phyloP scores from a whole-genome alignment of 1,140 invertebrate genomes.

The Camponotus vicinus region DNA sequence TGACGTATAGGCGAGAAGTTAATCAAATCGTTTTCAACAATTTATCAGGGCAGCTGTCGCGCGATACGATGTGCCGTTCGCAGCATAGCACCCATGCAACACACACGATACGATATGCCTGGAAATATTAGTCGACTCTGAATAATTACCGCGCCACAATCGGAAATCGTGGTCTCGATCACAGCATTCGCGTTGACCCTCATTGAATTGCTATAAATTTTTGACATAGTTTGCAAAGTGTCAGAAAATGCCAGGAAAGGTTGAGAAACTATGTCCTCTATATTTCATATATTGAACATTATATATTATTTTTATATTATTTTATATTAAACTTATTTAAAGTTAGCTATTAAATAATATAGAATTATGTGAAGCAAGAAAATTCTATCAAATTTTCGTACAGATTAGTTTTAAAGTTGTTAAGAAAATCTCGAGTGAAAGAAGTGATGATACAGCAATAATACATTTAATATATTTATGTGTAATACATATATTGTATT shows the following conservation, averaged over 20 bases:
- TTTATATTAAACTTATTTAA: background rate
- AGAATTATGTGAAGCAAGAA: background rate
- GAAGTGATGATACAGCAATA: background rate
- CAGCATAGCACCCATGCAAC: background rate
- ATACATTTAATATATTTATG: background rate
- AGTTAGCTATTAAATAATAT: background rate
- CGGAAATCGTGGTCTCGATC: conserved; percentile 40
- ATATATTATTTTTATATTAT: too few species aligned
- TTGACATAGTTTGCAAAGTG: background rate
- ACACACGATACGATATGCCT: conserved; percentile 35
- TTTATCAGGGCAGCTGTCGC: conserved; percentile 62
- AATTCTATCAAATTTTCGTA: background rate
- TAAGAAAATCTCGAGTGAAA: background rate
- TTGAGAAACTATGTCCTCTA: too few species aligned
- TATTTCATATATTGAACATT: background rate
- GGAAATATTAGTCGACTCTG: conserved; percentile 54
- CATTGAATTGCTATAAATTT: background rate
- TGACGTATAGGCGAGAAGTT: conserved; percentile 72
- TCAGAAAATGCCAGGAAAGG: background rate
- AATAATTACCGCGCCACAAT: conserved; percentile 64
- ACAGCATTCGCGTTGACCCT: background rate
- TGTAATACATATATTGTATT: background rate
- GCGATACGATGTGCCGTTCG: conserved; percentile 20
- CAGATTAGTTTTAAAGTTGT: background rate
- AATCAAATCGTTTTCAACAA: conserved; percentile 75